These are phyloP conservation scores for Rugalucina vietnamica DNA, from an alignment of 2,888 invertebrate species.

Conservation along the genomic window DNA sequence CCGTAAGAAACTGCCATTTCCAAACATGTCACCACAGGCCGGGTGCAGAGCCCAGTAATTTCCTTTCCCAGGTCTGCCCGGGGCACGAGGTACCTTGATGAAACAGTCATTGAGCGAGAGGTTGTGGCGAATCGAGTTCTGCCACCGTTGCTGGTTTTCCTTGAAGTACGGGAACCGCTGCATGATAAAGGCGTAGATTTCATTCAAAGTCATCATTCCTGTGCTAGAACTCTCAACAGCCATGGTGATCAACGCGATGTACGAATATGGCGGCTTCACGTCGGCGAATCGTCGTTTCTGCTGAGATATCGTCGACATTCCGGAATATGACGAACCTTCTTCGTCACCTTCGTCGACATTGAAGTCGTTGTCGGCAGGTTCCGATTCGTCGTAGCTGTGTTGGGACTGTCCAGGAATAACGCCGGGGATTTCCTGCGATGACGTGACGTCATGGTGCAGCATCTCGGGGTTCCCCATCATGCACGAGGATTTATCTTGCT, in stretches of 20 bases:
- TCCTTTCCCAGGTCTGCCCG: constrained; percentile 83
- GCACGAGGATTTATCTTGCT: constrained; percentile 63
- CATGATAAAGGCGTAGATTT: constrained; percentile 95
- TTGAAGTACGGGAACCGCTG: constrained; percentile 94
- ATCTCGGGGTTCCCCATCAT: constrained; percentile 64
- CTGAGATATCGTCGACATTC: constrained; percentile 79
- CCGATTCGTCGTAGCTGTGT: constrained; percentile 38
- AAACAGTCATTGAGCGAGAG: constrained; percentile 98
- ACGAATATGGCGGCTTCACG: constrained; percentile 99
- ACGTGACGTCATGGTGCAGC: constrained; percentile 52
- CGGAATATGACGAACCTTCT: constrained; percentile 57
- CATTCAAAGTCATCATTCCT: constrained; percentile 95
- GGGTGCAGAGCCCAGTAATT: constrained; percentile 84
- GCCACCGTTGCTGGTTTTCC: constrained; percentile 91
- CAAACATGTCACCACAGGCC: constrained; percentile 83
- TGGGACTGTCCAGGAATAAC: neutral
- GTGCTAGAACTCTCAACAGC: constrained; percentile 99
- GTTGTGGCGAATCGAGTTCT: constrained; percentile 90
- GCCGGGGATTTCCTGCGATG: constrained; percentile 16
- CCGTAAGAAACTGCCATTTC: constrained; percentile 83
- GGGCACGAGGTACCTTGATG: constrained; percentile 90
- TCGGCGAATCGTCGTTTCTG: constrained; percentile 86
- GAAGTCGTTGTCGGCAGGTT: constrained; percentile 49
- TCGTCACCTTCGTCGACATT: constrained; percentile 53
- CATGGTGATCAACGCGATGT: constrained; percentile 99